phyloP scores from a whole-genome alignment of 2,797 vertebrate species.

The Ctenopoma multispine region DNA sequence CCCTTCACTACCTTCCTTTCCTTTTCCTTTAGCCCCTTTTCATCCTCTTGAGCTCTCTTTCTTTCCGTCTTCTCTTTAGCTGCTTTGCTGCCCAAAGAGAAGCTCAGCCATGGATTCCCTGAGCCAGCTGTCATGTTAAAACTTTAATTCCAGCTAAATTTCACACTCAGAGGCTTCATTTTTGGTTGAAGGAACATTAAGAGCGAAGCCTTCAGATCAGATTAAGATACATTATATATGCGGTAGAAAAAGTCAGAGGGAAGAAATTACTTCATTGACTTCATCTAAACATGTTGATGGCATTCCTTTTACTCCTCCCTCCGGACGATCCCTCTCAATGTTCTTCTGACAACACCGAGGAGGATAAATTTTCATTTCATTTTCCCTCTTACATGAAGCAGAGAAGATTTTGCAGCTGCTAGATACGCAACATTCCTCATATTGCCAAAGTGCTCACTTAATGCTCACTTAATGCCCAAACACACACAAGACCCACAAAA shows the following conservation, averaged over 20 bases:
- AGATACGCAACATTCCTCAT: conserved; percentile 44
- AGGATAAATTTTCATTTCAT: conserved; percentile 47
- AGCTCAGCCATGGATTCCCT: conserved; percentile 72
- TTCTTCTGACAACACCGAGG: conserved; percentile 38
- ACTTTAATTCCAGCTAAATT: conserved; percentile 82
- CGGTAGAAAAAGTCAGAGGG: conserved; percentile 36
- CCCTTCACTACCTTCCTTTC: conserved; percentile 27
- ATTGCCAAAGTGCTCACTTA: conserved; percentile 32
- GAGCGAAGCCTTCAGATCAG: conserved; percentile 77
- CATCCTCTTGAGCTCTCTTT: conserved; percentile 46
- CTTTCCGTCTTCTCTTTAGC: conserved; percentile 64
- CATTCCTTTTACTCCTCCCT: conserved; percentile 51
- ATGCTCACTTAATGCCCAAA: conserved; percentile 18
- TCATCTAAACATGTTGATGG: conserved; percentile 67
- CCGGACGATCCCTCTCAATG: conserved; percentile 33
- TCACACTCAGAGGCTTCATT: conserved; percentile 75
- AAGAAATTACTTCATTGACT: conserved; percentile 71
- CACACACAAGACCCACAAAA: conserved; percentile 24
- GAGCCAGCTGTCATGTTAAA: conserved; percentile 78
- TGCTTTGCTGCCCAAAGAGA: conserved; percentile 73
- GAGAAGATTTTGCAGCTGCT: conserved; percentile 38
- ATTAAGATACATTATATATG: conserved; percentile 78
- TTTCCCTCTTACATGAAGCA: conserved; percentile 22
- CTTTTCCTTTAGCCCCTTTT: conserved; percentile 26
- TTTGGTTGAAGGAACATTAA: conserved; percentile 75